Evolutionary conservation across 2,113 vertebrate species (phyloP), one percentile per base, ranked within the genome.

Genomic region (Pholis gunnellus): DNA sequence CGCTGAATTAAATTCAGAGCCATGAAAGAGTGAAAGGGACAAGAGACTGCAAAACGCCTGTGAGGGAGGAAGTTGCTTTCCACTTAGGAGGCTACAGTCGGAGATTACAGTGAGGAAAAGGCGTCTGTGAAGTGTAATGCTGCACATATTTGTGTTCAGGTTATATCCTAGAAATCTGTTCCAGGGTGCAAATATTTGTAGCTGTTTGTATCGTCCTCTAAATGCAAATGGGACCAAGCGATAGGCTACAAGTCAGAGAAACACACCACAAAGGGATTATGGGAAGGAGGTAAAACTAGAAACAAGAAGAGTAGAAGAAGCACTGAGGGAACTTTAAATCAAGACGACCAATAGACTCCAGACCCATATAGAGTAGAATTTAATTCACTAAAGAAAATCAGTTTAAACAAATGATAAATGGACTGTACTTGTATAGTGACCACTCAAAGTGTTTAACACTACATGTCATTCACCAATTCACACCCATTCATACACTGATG

Each of bases 1-100:
- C 27, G 0, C 78, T 72, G 81, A 86, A 86, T 88, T 76, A 78
- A 78, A 85, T 82, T 68, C 60, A 73, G 59, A 65, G 69, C 44
- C 70, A 65, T 34, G 79, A 85, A 36, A 82, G 48, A 71, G 50
- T 3, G 22, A 82, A 66, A 25, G 46, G 70, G 81, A 76, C 75
- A 64, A 81, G 61, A 79, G 2, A 31, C 70, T 66, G 66, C 72
- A 63, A 70, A 72, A 82, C 7, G 60, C 68, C 52, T 72, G 54
- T 64, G 75, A 74, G 63, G 72, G 50, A 56, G 86, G 68, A 64
- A 64, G 66, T 52, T 34, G 36, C 22, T 74, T 9, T 34, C n/a
- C 82, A 54, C 48, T 61, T 61, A 75, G 14, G 3, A 34, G 18
- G 38, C 42, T 61, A 57, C 77, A 74, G 44, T 69, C 64, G n/a